Evolutionary conservation across 2,888 invertebrate species (phyloP), one percentile per base, ranked within the genome.

Genomic region (Lamellibrachia satsuma): DNA sequence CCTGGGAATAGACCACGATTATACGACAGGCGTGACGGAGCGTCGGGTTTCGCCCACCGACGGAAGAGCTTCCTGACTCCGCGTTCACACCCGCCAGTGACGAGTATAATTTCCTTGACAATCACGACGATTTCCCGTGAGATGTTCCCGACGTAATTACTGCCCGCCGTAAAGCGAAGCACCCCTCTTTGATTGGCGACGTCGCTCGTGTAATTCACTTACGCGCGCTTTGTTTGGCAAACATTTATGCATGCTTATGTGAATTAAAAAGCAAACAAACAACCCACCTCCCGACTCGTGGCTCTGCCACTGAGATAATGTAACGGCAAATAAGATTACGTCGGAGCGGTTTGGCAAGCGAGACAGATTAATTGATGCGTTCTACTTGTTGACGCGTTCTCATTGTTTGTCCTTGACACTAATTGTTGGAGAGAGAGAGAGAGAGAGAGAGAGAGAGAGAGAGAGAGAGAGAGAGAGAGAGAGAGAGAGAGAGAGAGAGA

Each of bases 311-410:
- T 75, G 75, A 15, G 75, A 75, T 75, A 75, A 75, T 75, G 6
- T 2, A 75, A 15, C 22, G 75, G 4, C 75, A 75, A 75, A 75
- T 75, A 15, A n/a, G 75, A 75, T 75, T 75, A 75, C 22, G 22
- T 75, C 75, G 75, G n/a, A 22, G 75, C 75, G 75, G 75, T 75
- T 75, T 75, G 75, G 75, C 75, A 75, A 75, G 75, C n/a, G 75
- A 55, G 75, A 75, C 75, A 75, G 75, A 75, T 75, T 75, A 75
- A 75, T 75, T 75, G 75, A 75, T 75, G 75, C 4, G 75, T n/a
- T 9, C 22, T 75, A 75, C 22, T 75, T 75, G 75, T 75, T 75
- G 22, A 6, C 6, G 75, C 2, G 75, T n/a, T 75, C 15, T 75
- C 75, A 75, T 75, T 75, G 75, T 75, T 75, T 75, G 75, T n/a